A percentile compares a stretch with the other conserved stretches of the same genome.
Conservation (phyloP, 64 coral and sea anemone species). For the Trachythela sp. region DNA sequence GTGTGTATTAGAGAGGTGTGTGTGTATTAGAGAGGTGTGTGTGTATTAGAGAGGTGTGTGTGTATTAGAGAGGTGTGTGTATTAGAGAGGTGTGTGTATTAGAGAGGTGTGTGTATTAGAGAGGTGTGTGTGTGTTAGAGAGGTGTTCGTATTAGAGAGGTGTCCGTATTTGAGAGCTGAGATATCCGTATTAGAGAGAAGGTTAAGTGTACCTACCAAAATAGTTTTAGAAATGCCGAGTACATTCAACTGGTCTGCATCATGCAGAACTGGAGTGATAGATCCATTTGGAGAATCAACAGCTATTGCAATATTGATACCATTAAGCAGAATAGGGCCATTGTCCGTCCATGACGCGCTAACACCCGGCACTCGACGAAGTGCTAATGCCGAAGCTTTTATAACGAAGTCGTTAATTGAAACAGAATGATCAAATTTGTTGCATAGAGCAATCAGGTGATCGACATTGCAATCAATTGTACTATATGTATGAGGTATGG, state of each 20-base stretch:
- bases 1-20: too few relatives aligned
- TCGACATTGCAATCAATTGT: background rate
- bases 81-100: too few relatives aligned
- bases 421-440: background rate
- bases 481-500: background rate
- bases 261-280: background rate
- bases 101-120: background rate
- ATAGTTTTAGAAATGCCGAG: background rate
- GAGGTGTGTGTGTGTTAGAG: background rate
- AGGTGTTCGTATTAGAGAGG: background rate
- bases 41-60: too few relatives aligned
- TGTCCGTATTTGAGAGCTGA: too few relatives aligned
- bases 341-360: background rate
- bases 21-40: too few relatives aligned
- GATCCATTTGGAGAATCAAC: background rate
- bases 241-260: background rate
- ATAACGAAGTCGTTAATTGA: conserved; percentile 2
- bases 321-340: background rate
- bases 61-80: too few relatives aligned
- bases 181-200: background rate
- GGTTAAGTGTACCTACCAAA: background rate
- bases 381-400: background rate
- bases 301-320: background rate
- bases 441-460: background rate
- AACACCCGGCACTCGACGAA: background rate